These are phyloP conservation scores for Fregata magnificens DNA, from an alignment of 2,113 vertebrate species.

Conservation along the genomic window DNA sequence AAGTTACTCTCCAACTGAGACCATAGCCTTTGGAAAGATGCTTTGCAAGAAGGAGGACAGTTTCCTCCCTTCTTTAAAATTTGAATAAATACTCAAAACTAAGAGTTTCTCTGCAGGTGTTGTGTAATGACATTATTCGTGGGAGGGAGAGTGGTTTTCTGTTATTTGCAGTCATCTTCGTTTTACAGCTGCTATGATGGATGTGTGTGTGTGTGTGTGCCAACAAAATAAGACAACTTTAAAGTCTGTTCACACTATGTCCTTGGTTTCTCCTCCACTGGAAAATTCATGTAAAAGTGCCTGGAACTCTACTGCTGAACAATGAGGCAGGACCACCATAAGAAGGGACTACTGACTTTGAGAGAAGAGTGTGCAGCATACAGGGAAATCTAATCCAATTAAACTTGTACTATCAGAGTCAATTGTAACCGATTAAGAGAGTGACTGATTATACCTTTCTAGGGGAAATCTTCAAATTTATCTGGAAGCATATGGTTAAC, in stretches of 20 bases:
- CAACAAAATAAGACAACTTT: not conserved
- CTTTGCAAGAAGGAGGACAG: not conserved
- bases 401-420: not conserved
- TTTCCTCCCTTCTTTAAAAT: not conserved
- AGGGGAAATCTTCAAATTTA: not conserved
- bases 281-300: not conserved
- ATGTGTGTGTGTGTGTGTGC: too few relatives aligned
- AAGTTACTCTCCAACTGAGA: not conserved
- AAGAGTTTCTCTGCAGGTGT: not conserved
- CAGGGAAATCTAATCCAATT: not conserved
- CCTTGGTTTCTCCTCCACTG: not conserved
- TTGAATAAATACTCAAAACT: not conserved
- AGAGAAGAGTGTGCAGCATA: not conserved
- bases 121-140: not conserved
- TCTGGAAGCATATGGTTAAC: not conserved
- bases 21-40: not conserved
- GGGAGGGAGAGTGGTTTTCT: not conserved
- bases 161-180: fast-evolving
- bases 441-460: not conserved
- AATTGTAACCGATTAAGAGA: not conserved
- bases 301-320: not conserved
- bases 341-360: not conserved
- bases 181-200: not conserved
- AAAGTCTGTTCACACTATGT: not conserved
- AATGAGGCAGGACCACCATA: not conserved